phyloP scores from a whole-genome alignment of 2,113 vertebrate species.

The Cairina moschata region DNA sequence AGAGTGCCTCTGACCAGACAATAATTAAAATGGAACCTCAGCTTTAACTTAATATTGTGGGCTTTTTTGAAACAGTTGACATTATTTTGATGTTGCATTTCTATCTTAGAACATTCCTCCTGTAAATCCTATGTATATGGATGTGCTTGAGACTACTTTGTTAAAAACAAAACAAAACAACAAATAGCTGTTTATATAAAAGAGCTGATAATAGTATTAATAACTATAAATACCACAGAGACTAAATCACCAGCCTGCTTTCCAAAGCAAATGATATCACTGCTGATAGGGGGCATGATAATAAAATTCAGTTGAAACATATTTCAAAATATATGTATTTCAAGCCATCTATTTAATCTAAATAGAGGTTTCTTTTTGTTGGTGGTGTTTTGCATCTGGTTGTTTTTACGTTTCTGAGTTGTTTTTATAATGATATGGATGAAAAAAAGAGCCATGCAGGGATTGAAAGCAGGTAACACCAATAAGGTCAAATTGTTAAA shows the following conservation, averaged over 20 bases:
- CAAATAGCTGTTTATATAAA: not conserved
- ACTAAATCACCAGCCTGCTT: not conserved
- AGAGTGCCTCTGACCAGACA: not conserved
- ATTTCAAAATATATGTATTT: not conserved
- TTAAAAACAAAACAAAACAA: not conserved
- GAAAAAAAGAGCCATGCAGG: not conserved
- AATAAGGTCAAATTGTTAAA: not conserved
- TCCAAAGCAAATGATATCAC: not conserved
- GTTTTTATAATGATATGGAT: not conserved
- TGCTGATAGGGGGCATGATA: not conserved
- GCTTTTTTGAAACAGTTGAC: not conserved
- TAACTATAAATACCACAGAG: not conserved
- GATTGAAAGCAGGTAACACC: not conserved
- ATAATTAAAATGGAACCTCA: not conserved
- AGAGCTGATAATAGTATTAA: not conserved
- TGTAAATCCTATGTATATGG: not conserved
- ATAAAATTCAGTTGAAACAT: not conserved
- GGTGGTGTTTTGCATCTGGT: not conserved
- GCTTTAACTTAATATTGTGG: not conserved
- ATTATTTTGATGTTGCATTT: not conserved
- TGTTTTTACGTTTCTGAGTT: not conserved
- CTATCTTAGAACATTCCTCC: not conserved
- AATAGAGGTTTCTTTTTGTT: not conserved
- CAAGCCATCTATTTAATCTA: not conserved
- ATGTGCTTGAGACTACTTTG: rapidly evolving